Evolutionary conservation across 2,113 vertebrate species (phyloP).

Genomic region (Lycaon pictus): DNA sequence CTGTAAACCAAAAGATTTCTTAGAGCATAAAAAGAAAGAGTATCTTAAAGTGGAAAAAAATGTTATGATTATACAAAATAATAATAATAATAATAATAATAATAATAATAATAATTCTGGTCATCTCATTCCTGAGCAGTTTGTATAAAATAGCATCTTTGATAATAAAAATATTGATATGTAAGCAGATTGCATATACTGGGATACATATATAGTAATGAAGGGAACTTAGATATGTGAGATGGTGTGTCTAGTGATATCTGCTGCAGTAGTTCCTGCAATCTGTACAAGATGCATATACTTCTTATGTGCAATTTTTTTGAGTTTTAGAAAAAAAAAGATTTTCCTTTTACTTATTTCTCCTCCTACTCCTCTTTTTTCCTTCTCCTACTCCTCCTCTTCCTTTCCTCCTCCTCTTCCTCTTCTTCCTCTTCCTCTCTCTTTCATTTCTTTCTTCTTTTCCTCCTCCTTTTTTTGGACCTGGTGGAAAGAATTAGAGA

Average conservation of each 20-base stretch:
- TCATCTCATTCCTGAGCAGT: neutral
- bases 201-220: constrained; percentile 7
- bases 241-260: neutral
- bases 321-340: neutral
- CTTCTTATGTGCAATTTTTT: neutral
- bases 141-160: constrained; percentile 23
- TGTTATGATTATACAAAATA: neutral
- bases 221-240: neutral
- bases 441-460: neutral
- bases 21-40: constrained; percentile 11
- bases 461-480: neutral
- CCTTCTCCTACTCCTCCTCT: neutral
- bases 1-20: constrained; percentile 61
- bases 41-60: constrained; percentile 47
- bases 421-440: neutral
- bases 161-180: constrained; percentile 43
- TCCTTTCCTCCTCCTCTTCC: too few relatives aligned
- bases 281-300: neutral
- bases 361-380: neutral
- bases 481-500: neutral
- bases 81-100: neutral
- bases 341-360: neutral
- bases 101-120: neutral
- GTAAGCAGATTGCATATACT: neutral
- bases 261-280: neutral